A percentile compares a stretch with the other conserved stretches of the same genome.
phyloP scores from a whole-genome alignment of 2,113 vertebrate species.

The Siphamia tubifer region DNA sequence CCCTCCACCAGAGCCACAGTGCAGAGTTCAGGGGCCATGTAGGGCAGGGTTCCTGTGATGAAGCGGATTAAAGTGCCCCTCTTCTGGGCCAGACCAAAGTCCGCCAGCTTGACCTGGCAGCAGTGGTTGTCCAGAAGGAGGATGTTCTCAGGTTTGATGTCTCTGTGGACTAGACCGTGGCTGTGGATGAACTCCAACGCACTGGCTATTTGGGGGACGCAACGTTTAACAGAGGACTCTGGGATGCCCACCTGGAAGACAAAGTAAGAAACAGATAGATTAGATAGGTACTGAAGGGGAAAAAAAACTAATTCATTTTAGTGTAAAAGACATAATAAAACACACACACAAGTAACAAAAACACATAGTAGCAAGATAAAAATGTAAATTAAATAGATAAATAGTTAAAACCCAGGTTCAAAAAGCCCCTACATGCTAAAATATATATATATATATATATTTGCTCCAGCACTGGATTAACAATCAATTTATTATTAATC shows the following conservation, averaged over 20 bases:
- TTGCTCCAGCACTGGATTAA: too few species aligned
- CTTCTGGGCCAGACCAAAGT: slow-evolving; percentile 91
- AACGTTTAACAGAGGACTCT: slow-evolving; percentile 83
- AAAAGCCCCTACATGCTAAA: too few species aligned
- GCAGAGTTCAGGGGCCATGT: slow-evolving; percentile 90
- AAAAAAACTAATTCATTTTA: too few species aligned
- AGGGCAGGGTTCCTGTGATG: slow-evolving; percentile 88
- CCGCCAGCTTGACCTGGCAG: slow-evolving; percentile 86
- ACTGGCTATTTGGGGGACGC: slow-evolving; percentile 85
- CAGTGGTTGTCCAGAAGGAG: slow-evolving; percentile 87
- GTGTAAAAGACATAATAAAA: too few species aligned
- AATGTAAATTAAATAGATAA: too few species aligned
- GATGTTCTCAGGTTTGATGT: slow-evolving; percentile 93
- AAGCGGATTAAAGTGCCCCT: slow-evolving; percentile 88
- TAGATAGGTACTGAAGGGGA: too few species aligned
- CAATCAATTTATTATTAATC: too few species aligned
- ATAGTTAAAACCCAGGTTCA: too few species aligned
- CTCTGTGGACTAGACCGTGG: slow-evolving; percentile 88
- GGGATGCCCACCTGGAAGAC: slow-evolving; percentile 86
- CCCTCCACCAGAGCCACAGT: slow-evolving; percentile 64
- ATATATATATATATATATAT: too few species aligned
- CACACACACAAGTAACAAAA: too few species aligned
- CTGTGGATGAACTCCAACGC: slow-evolving; percentile 92
- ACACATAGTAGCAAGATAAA: too few species aligned
- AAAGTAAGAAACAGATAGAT: too few species aligned